A percentile compares a stretch with the other conserved stretches of the same genome.
Conservation (phyloP, 2,888 invertebrate genomes). For the Torymus aiolomorphi region DNA sequence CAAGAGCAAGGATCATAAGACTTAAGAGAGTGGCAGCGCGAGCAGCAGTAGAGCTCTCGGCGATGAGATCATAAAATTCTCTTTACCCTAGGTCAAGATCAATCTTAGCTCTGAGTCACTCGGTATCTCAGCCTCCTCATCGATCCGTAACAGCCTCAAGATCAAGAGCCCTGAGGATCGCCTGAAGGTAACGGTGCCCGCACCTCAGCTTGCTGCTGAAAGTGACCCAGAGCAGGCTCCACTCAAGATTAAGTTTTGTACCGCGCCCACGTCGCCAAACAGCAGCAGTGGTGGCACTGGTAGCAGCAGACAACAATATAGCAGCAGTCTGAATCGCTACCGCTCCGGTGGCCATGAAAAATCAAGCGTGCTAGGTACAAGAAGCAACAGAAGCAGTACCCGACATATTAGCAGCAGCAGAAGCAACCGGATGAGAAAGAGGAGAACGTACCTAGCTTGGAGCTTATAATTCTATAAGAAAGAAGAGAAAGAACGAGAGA, state of each 20-base stretch:
- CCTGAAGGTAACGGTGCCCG: no score
- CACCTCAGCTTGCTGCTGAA: no score
- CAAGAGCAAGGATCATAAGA: slow-evolving; percentile 70
- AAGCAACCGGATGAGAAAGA: no score
- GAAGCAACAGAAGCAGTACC: slow-evolving; percentile 62
- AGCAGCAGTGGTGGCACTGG: slow-evolving; percentile 39
- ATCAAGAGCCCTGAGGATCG: slow-evolving; percentile 89
- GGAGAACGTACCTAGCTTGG: no score
- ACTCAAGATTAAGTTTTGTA: slow-evolving; percentile 88
- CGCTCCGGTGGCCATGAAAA: slow-evolving; percentile 72
- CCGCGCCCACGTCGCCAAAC: slow-evolving; percentile 81
- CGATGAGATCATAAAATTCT: slow-evolving; percentile 77
- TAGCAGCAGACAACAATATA: no score
- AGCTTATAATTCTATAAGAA: no score
- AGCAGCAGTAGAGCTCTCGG: slow-evolving; percentile 77
- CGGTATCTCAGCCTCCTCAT: slow-evolving; percentile 51
- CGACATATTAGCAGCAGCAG: no score
- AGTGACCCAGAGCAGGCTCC: slow-evolving; percentile 70
- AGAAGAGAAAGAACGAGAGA: slow-evolving; percentile 69
- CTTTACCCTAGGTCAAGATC: slow-evolving; percentile 80
- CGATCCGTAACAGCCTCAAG: slow-evolving; percentile 79
- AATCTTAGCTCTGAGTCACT: slow-evolving; percentile 69
- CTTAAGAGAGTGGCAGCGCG: slow-evolving; percentile 77
- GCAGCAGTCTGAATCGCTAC: slow-evolving; percentile 72
- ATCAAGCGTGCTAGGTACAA: slow-evolving; percentile 60